These are phyloP conservation scores for Aviceda subcristata DNA, from an alignment of 2,113 vertebrate genomes.

Conservation along the genomic window DNA sequence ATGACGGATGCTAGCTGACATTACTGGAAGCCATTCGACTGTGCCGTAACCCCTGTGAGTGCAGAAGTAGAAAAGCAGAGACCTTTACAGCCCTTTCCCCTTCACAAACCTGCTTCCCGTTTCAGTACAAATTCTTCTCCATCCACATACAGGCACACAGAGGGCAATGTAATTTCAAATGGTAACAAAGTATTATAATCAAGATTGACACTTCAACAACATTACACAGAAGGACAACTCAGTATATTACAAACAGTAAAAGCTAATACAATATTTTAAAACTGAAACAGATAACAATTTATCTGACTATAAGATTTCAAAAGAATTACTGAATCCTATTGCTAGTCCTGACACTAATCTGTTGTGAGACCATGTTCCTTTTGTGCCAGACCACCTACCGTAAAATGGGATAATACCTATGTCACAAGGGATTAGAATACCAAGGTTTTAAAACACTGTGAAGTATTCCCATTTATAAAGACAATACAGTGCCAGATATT, in stretches of 20 bases:
- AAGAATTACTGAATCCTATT: neutral
- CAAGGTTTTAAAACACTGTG: neutral
- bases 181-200: neutral
- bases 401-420: slow-evolving; percentile 32
- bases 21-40: neutral
- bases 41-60: neutral
- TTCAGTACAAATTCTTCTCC: neutral
- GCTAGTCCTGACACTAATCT: slow-evolving; percentile 30
- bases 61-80: neutral
- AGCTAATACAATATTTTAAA: neutral
- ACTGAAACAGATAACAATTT: neutral
- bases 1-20: neutral
- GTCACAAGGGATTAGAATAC: neutral
- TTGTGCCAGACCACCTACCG: neutral
- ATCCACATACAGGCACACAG: neutral
- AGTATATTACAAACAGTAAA: neutral
- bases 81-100: neutral
- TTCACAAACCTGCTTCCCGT: neutral
- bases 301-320: slow-evolving; percentile 1
- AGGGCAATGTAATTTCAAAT: neutral
- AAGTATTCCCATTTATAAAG: neutral
- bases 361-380: neutral
- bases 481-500: neutral
- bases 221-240: neutral
- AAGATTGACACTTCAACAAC: neutral